Evolutionary conservation across 2,888 invertebrate genomes (phyloP), one percentile per base, ranked within the genome.

Genomic region (Diarsia mendica): DNA sequence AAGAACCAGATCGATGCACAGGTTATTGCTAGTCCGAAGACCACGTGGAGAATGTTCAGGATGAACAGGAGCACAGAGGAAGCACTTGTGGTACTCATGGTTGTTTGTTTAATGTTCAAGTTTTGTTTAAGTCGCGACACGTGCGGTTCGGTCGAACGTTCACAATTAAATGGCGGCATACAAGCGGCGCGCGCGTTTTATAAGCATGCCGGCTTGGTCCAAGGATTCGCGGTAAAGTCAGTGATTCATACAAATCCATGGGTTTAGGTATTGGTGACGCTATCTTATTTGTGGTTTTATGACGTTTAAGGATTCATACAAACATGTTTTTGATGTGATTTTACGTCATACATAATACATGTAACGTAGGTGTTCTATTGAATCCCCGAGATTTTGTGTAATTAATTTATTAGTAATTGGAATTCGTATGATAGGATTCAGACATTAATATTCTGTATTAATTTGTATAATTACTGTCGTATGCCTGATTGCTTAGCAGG

Each of bases 1-100:
- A 94, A 95, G 91, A 93, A 95, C 93, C 95, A 95, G 78, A 95
- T 91, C 0, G 94, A 91, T 0, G 91, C 90, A 0, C 92, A 89
- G 2, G 93, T 91, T 49, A 95, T 85, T 0, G 89, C 93, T 9
- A 95, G 73, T 0, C 93, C 93, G 39, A 95, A 85, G 15, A 95
- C 78, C 3, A 92, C 87, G 74, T 93, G 91, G 15, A 94, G 68
- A 0, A 92, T 87, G 85, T 95, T 95, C 8, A 95, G 85, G 72
- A 93, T 89, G 83, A 93, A 89, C 44, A 91, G 73, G 44, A 90
- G 79, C 3, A 85, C 90, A n/a, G 91, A 85, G 0, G 89, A 86
- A 6, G 90, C 86, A 55, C 86, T 81, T 49, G 85, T 85, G 67
- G 85, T 88, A 80, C 85, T 87, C 91, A 91, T 91, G 74, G 23